Conservation (phyloP, 37 sponge, comb jelly and placozoan genomes). For the Dysidea cf. avara region DNA sequence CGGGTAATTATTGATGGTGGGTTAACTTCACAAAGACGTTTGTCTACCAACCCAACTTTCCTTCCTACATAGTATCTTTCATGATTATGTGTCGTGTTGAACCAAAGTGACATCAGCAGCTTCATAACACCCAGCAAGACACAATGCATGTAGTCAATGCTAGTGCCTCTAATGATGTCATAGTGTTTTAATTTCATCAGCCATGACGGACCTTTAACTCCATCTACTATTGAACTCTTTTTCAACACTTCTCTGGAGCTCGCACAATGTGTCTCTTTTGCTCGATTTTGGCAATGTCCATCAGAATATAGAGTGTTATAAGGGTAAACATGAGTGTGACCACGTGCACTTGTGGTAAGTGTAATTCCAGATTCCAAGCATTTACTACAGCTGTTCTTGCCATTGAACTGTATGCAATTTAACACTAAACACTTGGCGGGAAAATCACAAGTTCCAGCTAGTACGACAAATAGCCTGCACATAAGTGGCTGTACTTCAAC, state of each 20-base stretch:
- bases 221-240: too few relatives aligned
- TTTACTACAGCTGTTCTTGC: constrained; percentile 1
- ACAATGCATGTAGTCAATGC: background rate
- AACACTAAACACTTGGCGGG: constrained; percentile 12
- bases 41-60: too few relatives aligned
- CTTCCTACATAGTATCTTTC: too few relatives aligned
- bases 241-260: too few relatives aligned
- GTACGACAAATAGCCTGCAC: background rate
- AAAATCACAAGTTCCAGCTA: constrained; percentile 27
- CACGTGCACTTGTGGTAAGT: background rate
- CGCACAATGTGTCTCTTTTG: background rate
- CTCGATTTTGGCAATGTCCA: constrained; percentile 2
- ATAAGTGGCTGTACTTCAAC: background rate
- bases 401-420: constrained; percentile 18
- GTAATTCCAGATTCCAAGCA: constrained; percentile 24
- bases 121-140: background rate
- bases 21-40: too few relatives aligned
- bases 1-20: too few relatives aligned
- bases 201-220: too few relatives aligned
- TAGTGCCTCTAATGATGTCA: background rate
- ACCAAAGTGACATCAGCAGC: too few relatives aligned
- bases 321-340: constrained; percentile 18
- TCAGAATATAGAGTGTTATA: background rate
- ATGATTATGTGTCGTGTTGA: too few relatives aligned
- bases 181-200: background rate